A percentile compares a stretch with the other conserved stretches of the same genome.
Conservation (phyloP, 2,888 invertebrate genomes). For the Theretra japonica region DNA sequence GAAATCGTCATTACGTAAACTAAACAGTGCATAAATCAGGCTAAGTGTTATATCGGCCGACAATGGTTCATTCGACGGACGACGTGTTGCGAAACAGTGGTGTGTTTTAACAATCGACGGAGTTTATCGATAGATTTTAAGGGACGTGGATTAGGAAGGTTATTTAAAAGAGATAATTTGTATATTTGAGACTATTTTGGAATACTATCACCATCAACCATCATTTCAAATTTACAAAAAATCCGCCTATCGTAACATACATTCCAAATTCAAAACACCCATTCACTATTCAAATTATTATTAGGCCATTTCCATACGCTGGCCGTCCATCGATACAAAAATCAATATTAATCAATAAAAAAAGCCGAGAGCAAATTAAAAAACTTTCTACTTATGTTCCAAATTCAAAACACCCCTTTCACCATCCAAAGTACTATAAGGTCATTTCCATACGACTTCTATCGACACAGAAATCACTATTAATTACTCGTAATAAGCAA, state of each 20-base stretch:
- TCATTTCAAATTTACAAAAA: too few species aligned
- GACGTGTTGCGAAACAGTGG: slow-evolving; percentile 39
- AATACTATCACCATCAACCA: too few species aligned
- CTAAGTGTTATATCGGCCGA: slow-evolving; percentile 51
- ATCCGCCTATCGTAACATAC: too few species aligned
- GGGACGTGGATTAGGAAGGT: neutral
- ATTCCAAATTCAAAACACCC: too few species aligned
- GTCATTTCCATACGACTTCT: neutral
- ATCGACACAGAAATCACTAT: neutral
- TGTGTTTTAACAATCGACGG: slow-evolving; percentile 28
- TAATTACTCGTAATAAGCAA: neutral
- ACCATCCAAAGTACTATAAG: neutral
- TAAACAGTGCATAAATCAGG: slow-evolving; percentile 46
- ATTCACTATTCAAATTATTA: too few species aligned
- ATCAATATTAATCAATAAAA: neutral
- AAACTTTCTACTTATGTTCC: neutral
- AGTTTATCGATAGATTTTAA: neutral
- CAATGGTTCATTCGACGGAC: slow-evolving; percentile 51
- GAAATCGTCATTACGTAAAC: slow-evolving; percentile 35
- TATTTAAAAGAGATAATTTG: too few species aligned
- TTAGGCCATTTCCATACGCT: too few species aligned
- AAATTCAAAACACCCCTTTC: neutral
- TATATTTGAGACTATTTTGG: too few species aligned
- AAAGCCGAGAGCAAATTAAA: too few species aligned
- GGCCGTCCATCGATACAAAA: neutral